phyloP scores from a whole-genome alignment of 37 sponge, comb jelly and placozoan species.

The Axinella damicornis region DNA sequence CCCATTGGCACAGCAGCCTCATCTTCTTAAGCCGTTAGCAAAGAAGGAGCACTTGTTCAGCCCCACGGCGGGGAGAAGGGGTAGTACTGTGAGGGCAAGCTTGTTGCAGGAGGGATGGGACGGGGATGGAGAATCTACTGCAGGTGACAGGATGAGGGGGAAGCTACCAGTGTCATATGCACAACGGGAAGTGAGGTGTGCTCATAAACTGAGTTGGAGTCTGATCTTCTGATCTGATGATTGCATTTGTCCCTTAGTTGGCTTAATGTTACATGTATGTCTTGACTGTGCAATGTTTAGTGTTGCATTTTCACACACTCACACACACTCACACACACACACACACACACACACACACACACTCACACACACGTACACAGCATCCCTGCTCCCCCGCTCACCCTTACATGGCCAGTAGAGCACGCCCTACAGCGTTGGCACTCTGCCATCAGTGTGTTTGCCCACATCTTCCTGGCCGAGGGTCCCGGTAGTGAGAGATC shows the following conservation, averaged over 20 bases:
- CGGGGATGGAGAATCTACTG: neutral
- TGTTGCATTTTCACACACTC: neutral
- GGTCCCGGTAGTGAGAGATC: constrained; percentile 81
- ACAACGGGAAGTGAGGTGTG: neutral
- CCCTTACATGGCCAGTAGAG: constrained; percentile 52
- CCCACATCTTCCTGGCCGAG: constrained; percentile 87
- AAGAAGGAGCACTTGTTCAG: constrained; percentile 62
- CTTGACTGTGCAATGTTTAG: too few relatives aligned
- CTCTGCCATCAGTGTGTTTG: constrained; percentile 74
- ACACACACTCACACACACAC: neutral
- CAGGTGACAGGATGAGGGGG: neutral
- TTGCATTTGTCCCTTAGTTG: too few relatives aligned
- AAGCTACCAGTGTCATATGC: constrained; percentile 16
- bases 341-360: neutral
- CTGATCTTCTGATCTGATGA: too few relatives aligned
- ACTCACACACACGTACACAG: too few relatives aligned
- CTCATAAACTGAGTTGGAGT: too few relatives aligned
- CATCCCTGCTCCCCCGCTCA: neutral
- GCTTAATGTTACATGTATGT: too few relatives aligned
- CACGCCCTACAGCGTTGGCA: constrained; percentile 72
- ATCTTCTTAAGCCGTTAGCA: constrained; percentile 69
- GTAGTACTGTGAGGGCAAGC: neutral
- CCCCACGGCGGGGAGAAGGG: neutral
- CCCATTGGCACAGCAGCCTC: constrained; percentile 85
- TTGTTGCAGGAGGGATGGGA: neutral